phyloP scores from a whole-genome alignment of 2,888 invertebrate genomes.

The Stegophylla sp. region DNA sequence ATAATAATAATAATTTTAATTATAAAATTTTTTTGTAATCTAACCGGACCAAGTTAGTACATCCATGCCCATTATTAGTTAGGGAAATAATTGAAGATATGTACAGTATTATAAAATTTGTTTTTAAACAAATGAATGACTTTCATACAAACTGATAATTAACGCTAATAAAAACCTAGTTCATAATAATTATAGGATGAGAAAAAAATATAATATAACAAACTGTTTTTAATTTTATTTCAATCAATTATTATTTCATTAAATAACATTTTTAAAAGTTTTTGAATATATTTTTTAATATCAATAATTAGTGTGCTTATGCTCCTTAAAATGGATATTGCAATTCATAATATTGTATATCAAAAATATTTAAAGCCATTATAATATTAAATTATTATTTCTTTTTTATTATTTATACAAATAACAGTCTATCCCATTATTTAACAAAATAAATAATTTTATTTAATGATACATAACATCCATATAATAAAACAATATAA shows the following conservation, averaged over 20 bases:
- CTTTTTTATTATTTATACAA: not conserved
- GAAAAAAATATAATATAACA: conserved; percentile 1
- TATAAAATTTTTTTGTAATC: conserved; percentile 44
- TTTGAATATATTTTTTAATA: not conserved
- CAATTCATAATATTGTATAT: too few relatives aligned
- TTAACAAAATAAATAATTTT: not conserved
- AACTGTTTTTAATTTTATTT: not conserved
- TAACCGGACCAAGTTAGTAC: conserved; percentile 59
- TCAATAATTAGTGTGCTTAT: conserved; percentile 20
- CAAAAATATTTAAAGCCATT: too few relatives aligned
- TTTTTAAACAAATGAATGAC: conserved; percentile 37
- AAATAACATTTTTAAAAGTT: not conserved
- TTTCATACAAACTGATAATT: not conserved
- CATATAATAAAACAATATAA: conserved; percentile 1
- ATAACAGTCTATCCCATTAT: not conserved
- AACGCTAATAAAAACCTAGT: conserved; percentile 6
- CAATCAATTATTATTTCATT: not conserved
- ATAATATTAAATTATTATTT: not conserved
- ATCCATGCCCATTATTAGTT: conserved; percentile 58
- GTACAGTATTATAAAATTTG: not conserved
- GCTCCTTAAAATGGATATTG: too few relatives aligned
- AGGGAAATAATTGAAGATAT: conserved; percentile 41
- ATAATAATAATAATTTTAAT: conserved; percentile 36
- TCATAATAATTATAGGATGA: not conserved
- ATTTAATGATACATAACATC: not conserved